A percentile compares a stretch with the other conserved stretches of the same genome.
These are phyloP conservation scores for Trichonephila inaurata DNA, from an alignment of 1,140 invertebrate genomes.

Conservation along the genomic window DNA sequence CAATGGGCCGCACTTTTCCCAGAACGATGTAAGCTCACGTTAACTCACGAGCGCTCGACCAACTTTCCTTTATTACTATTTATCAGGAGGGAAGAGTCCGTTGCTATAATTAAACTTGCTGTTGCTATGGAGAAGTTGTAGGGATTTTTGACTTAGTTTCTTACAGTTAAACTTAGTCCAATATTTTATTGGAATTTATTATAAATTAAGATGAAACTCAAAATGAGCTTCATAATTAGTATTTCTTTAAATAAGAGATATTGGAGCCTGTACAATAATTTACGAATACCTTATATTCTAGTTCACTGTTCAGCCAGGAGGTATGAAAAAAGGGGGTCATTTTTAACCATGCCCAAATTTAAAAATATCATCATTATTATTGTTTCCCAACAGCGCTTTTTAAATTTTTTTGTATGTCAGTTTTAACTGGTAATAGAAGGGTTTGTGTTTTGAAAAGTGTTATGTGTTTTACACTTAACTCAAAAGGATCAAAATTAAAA, in stretches of 20 bases:
- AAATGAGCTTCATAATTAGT: too few species aligned
- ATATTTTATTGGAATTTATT: background rate
- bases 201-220: background rate
- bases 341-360: background rate
- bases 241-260: background rate
- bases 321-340: background rate
- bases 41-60: too few species aligned
- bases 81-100: background rate
- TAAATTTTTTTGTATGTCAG: background rate
- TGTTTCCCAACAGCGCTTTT: constrained; percentile 12
- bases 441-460: background rate
- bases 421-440: background rate
- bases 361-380: background rate
- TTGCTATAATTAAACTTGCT: background rate
- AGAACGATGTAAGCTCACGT: too few species aligned
- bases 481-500: background rate
- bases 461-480: background rate
- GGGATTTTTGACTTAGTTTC: background rate
- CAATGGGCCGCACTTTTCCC: too few species aligned
- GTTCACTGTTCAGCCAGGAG: background rate
- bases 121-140: constrained; percentile 28
- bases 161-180: background rate
- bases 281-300: background rate
- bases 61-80: too few species aligned
- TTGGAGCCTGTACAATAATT: background rate